Evolutionary conservation across 2,113 vertebrate genomes (phyloP).

Genomic region (Naja naja): DNA sequence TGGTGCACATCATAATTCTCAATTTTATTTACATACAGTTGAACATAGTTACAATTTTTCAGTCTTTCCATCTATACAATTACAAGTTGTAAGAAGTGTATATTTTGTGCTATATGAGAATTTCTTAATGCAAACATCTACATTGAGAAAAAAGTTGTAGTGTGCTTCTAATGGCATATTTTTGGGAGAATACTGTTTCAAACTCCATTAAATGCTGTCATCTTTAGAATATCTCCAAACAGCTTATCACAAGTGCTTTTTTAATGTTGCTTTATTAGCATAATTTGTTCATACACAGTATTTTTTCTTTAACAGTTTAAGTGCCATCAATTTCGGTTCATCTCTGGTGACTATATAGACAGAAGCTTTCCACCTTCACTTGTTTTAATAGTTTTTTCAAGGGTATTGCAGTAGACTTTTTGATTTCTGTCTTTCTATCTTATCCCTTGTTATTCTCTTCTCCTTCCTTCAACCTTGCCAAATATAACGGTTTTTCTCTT

Average conservation of each 20-base stretch:
- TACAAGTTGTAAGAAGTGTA: no score
- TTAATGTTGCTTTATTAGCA: background rate
- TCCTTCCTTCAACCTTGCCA: background rate
- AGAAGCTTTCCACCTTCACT: background rate
- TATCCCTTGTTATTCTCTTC: background rate
- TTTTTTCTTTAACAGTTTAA: background rate
- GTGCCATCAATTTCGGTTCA: background rate
- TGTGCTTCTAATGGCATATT: background rate
- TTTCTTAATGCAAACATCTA: background rate
- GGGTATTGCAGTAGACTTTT: background rate
- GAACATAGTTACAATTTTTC: background rate
- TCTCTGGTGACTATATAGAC: background rate
- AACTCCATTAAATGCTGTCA: accelerated
- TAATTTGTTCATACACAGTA: background rate
- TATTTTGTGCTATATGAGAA: background rate
- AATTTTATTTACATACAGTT: background rate
- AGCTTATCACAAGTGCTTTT: background rate
- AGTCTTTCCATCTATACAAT: background rate
- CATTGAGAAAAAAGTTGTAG: background rate
- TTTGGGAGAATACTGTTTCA: background rate
- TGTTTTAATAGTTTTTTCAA: background rate
- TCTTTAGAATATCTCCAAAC: background rate
- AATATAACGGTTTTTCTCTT: background rate
- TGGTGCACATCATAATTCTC: background rate
- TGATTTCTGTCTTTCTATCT: background rate